Evolutionary conservation across 2,888 invertebrate species (phyloP), one percentile per base, ranked within the genome.

Genomic region (Cephus rjabovi): DNA sequence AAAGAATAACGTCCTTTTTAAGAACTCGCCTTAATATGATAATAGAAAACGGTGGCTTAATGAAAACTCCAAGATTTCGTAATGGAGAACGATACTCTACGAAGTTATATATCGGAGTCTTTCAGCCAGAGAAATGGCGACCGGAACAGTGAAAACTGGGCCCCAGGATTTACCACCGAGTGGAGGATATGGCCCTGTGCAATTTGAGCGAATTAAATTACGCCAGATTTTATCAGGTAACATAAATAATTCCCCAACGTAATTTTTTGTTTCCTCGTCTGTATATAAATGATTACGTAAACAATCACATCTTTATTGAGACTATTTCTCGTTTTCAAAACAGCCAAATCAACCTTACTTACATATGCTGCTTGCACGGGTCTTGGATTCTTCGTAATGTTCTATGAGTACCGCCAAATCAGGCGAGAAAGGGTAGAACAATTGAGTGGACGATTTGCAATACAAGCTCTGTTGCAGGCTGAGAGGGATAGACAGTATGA

Each of bases 101-200:
- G 56, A 56, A 56, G 56, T 23, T 56, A 9, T 56, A 23, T 6
- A 23, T 56, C 9, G 56, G 23, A 56, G 56, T 23, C 9, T 23
- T 56, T 23, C 23, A 56, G 56, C 23, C 23, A 23, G 23, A 23
- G 56, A 74, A 80, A 92, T 92, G 92, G 86, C 90, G 23, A 79
- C 92, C 81, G 81, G 87, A 77, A 84, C 92, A 33, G 0, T 33
- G 73, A 93, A 90, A 86, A 93, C 92, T 89, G 80, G 81, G 34
- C 83, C 87, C 0, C 99, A 99, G 92, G 99, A 99, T 93, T 93
- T 99, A 94, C 98, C 99, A 88, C 99, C 99, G 81, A 92, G 94
- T 77, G 98, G 98, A 89, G 99, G 99, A 84, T 99, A 98, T 91
- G 93, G 94, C 83, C 94, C 96, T 33, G 96, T 98, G 83, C 94